phyloP scores from a whole-genome alignment of 2,797 vertebrate genomes.

The Hypotaenidia philippensis region DNA sequence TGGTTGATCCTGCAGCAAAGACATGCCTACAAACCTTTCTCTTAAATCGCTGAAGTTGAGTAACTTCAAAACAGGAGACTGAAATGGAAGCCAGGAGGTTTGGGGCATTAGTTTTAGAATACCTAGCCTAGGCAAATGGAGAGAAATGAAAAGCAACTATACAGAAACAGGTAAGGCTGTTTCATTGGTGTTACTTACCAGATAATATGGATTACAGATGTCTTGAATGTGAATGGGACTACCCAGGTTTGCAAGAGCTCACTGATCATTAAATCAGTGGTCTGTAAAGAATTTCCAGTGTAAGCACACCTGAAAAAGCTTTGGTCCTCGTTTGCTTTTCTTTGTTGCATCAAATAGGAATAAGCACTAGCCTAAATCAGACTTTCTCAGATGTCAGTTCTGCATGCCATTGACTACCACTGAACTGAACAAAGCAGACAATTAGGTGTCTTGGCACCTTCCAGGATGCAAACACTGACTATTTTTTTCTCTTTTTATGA shows the following conservation, averaged over 20 bases:
- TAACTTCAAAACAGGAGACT: background rate
- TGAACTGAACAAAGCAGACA: background rate
- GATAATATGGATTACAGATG: background rate
- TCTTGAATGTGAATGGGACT: background rate
- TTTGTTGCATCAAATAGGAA: background rate
- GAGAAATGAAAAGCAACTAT: background rate
- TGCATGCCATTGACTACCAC: background rate
- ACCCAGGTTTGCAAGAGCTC: background rate
- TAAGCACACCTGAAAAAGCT: background rate
- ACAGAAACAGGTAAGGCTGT: background rate
- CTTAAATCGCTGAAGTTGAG: background rate
- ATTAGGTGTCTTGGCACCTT: background rate
- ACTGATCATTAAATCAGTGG: background rate
- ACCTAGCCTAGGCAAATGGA: background rate
- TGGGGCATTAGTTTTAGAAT: background rate
- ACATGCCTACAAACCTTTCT: background rate
- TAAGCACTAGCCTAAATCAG: background rate
- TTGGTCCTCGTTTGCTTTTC: background rate
- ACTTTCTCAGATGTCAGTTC: background rate
- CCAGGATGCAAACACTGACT: background rate
- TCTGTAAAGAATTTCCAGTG: conserved; percentile 12
- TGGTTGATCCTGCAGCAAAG: background rate
- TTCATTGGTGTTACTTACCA: background rate
- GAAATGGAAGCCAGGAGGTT: background rate
- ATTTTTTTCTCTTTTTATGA: background rate